Base-by-base conservation (phyloP, 2,113 vertebrate species). In the Seriola aureovittata region DNA sequence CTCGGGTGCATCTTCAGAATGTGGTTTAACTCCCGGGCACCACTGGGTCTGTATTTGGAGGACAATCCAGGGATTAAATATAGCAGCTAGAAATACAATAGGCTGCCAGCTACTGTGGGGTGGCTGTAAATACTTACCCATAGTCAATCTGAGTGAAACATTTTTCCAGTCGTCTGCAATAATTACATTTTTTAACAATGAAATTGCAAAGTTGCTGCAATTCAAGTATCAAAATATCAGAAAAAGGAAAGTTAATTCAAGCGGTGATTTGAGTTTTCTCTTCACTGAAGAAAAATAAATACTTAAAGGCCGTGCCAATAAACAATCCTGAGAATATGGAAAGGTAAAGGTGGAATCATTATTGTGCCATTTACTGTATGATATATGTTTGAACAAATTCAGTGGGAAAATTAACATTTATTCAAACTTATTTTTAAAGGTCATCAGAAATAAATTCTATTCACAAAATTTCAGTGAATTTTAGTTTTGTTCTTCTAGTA, bases 1-100 rank as follows among this genome's bases (percentile, higher is more conserved):
- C 68, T 25, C n/a, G 16, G 77, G 25, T 79, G 74, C 50, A 84
- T 90, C 84, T 87, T 81, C 50, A 82, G 63, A 80, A 87, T 78
- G 62, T 55, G 40, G 64, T 77, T 75, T 55, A 70, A 72, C 52
- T 79, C 13, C 3, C 17, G 66, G 65, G 25, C 52, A 42, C 71
- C 62, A 17, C 40, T 65, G 14, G 0, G 19, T 84, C 59, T 76
- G 54, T 55, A 70, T 57, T 54, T 54, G 46, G 55, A 81, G 23
- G 67, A 76, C 52, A 78, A 87, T 67, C 64, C n/a, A 16, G 54
- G 46, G 65, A 59, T 79, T 85, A 85, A 76, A 89, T 81, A 82
- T 78, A 76, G 75, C 75, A 71, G 57, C 80, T 79, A 67, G 52
- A 54, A 71, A 78, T 54, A 81, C 60, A 68, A 44, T 32, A 72